A percentile compares a stretch with the other conserved stretches of the same genome.
phyloP scores from a whole-genome alignment of 2,113 vertebrate species.

The Sitta europaea region DNA sequence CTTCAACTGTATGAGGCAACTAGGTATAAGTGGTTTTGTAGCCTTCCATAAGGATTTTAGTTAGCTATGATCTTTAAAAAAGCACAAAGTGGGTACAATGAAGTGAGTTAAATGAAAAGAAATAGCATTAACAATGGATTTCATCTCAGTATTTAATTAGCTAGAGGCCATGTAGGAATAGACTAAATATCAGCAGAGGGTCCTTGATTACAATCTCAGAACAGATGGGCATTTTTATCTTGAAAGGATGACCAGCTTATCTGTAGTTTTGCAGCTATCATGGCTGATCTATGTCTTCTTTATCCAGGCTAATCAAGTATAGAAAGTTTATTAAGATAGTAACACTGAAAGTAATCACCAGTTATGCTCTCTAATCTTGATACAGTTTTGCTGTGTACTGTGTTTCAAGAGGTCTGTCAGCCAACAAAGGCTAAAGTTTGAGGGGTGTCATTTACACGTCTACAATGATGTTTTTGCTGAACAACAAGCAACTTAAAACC shows the following conservation, averaged over 20 bases:
- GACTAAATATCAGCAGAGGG: conserved; percentile 55
- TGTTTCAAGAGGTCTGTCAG: conserved; percentile 58
- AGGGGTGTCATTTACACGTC: conserved; percentile 29
- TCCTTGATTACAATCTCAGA: conserved; percentile 73
- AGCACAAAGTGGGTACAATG: neutral
- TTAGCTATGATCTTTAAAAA: conserved; percentile 1
- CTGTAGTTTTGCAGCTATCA: conserved; percentile 62
- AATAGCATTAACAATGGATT: conserved; percentile 45
- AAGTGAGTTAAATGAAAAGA: conserved; percentile 13
- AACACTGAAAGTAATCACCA: conserved; percentile 67
- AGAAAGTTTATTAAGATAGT: conserved; percentile 79
- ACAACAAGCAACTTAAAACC: conserved; percentile 27
- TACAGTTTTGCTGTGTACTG: conserved; percentile 19
- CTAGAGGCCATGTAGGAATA: conserved; percentile 59
- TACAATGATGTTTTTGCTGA: neutral
- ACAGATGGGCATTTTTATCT: conserved; percentile 74
- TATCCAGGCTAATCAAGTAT: conserved; percentile 75
- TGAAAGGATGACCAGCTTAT: conserved; percentile 76
- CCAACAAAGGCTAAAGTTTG: conserved; percentile 1
- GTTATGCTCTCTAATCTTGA: conserved; percentile 67
- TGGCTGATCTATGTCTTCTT: conserved; percentile 70
- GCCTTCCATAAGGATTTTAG: neutral
- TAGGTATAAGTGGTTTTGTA: neutral
- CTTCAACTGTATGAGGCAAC: neutral
- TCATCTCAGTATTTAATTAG: conserved; percentile 72